Evolutionary conservation across 2,888 invertebrate genomes (phyloP).

Genomic region (Drosophila meridiana): DNA sequence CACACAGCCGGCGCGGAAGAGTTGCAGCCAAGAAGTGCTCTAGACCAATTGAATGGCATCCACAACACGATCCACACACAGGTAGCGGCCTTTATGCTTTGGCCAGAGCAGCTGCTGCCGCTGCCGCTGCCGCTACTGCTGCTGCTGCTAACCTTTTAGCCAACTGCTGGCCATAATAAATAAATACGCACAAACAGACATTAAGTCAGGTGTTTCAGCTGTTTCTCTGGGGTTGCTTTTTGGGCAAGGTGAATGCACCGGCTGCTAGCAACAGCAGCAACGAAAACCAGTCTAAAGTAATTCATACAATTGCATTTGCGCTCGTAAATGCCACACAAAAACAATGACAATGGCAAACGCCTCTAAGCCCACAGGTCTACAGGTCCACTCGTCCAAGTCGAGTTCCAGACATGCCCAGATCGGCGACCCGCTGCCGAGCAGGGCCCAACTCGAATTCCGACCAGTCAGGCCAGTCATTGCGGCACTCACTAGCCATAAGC

Average conservation of each 20-base stretch:
- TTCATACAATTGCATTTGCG: conserved; percentile 64
- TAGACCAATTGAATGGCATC: conserved; percentile 12
- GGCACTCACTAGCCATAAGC: conserved; percentile 59
- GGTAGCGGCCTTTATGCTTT: conserved; percentile 43
- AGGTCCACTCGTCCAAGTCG: conserved; percentile 3
- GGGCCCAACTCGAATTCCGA: conserved; percentile 45
- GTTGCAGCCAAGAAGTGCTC: neutral
- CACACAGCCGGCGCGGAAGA: conserved; percentile 24
- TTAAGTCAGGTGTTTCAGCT: conserved; percentile 63
- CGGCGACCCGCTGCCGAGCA: conserved; percentile 30
- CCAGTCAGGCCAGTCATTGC: conserved; percentile 73
- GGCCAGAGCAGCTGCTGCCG: conserved; percentile 45
- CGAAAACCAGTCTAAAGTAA: conserved; percentile 53
- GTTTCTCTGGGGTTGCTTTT: conserved; percentile 58
- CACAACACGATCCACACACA: conserved; percentile 47
- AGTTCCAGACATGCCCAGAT: conserved; percentile 23
- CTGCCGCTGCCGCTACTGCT: conserved; percentile 46
- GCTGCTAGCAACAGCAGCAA: conserved; percentile 25
- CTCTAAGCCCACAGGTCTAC: conserved; percentile 17
- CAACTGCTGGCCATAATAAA: conserved; percentile 54
- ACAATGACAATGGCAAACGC: conserved; percentile 67
- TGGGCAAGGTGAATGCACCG: conserved; percentile 74
- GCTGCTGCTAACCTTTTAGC: conserved; percentile 20
- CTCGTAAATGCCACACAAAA: conserved; percentile 45
- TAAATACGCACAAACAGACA: conserved; percentile 47